Base-by-base conservation (phyloP, 1,140 invertebrate species). In the Diploscapter pachys region DNA sequence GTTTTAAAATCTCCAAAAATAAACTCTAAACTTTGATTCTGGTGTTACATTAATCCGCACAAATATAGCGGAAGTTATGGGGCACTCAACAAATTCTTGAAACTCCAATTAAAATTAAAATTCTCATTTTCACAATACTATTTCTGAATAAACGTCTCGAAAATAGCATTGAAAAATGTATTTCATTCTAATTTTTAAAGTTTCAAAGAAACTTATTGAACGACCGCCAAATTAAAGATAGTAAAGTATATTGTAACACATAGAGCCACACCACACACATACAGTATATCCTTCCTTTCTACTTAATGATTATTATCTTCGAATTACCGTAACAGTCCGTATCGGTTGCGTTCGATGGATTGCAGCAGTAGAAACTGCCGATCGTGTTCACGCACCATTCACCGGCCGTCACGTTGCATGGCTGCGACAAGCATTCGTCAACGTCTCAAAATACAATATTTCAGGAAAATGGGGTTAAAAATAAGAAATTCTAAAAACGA, bases 331-430 rank as follows among this genome's bases (percentile, higher is more conserved):
- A 9, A 62, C 73, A 74, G 55, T 74, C 65, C 4, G 31, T 52
- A 6, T 74, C 63, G 11, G 73, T 59, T 3, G 63, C 64, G 64
- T 67, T 69, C 8, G 52, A 13, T 8, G 65, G 59, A 31, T 66
- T 63, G 73, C 81, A 81, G 73, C 81, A 81, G 8, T 62, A 70
- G 71, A 76, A 81, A 55, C 81, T 72, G n/a, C 81, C 81, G 53
- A 72, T 63, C 6, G 72, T 63, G 56, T 81, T 81, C 11, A 83
- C 75, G 66, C 81, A 81, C 80, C 80, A 83, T 8, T 73, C 75
- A 56, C 72, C 70, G 13, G 49, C 73, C 48, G 72, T 69, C 5
- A 61, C 65, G 4, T 70, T 52, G n/a, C 72, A 73, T 8, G 75
- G 66, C 57, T 63, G 50, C 8, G 59, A 68, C 49, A 72, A 65